Base-by-base conservation (phyloP, 2,797 vertebrate species). In the Uromys caudimaculatus region DNA sequence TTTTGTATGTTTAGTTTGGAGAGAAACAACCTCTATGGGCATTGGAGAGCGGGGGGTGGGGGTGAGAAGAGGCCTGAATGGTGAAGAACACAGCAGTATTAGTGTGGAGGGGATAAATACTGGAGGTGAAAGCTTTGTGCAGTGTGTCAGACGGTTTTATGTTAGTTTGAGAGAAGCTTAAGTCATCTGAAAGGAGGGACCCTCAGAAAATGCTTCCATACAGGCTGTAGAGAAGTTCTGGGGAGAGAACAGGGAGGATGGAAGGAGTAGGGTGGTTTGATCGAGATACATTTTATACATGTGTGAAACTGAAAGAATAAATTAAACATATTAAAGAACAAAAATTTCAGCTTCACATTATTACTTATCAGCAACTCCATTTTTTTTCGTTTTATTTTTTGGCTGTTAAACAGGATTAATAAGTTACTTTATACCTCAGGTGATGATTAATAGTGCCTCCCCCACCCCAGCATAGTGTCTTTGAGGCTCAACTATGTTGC, bases 291-390 rank as follows among this genome's bases (percentile, higher is more conserved):
- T n/a, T 56, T 56, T 56, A 56, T 54, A 38, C 19, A n/a, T 81
- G 52, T 81, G 50, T 81, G 10, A 56, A 56, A 38, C 10, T 56
- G 4, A 56, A 81, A 81, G 19, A 56, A 56, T 81, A 56, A n/a
- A 23, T 50, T 77, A 32, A 50, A 32, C 23, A 13, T 12, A 81
- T 38, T 56, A 81, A n/a, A 56, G 52, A 81, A 56, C 78, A 81
- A 81, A 95, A 91, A 54, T 90, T 16, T 56, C 44, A 73, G 41
- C 92, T 92, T 96, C 47, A 69, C 19, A 24, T 77, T 77, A 38
- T 76, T 81, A 38, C 71, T 95, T 90, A 78, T 44, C n/a, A 69
- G 78, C 11, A 87, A 92, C 16, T 58, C 41, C 86, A 21, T 83
- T n/a, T 83, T 38, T 91, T 71, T 87, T 29, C 38, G 41, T 16